Evolutionary conservation across 2,888 invertebrate genomes (phyloP).

Genomic region (Ametastegia equiseti): DNA sequence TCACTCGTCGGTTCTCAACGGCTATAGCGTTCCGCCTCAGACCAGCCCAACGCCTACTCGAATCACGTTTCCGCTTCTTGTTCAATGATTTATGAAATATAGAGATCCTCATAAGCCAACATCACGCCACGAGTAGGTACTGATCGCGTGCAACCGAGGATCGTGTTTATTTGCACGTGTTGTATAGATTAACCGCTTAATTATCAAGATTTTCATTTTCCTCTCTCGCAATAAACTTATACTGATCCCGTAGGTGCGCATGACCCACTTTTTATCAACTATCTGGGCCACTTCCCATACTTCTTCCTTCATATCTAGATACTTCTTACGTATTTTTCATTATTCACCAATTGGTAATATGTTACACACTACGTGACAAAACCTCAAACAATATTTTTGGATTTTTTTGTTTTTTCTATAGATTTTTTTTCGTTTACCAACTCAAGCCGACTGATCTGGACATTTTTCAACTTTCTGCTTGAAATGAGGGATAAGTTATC

Average conservation of each 20-base stretch:
- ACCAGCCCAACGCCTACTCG: slow-evolving; percentile 43
- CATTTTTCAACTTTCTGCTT: no score
- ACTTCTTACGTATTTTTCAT: slow-evolving; percentile 51
- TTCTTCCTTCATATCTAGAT: background rate
- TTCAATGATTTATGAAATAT: slow-evolving; percentile 39
- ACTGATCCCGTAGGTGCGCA: no score
- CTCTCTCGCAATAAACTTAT: no score
- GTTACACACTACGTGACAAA: no score
- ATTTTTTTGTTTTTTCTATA: no score
- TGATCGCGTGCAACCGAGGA: slow-evolving; percentile 59
- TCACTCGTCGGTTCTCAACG: slow-evolving; percentile 61
- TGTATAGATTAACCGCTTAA: slow-evolving; percentile 64
- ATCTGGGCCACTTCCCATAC: no score
- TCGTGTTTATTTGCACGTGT: slow-evolving; percentile 50
- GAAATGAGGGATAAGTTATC: no score
- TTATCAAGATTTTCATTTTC: slow-evolving; percentile 59
- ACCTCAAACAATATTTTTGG: no score
- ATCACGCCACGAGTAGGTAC: slow-evolving; percentile 50
- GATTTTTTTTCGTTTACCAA: no score
- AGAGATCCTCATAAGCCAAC: slow-evolving; percentile 35
- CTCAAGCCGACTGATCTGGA: no score
- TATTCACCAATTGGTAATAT: no score
- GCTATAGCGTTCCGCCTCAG: slow-evolving; percentile 22
- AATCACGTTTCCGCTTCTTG: slow-evolving; percentile 40
- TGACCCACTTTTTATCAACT: no score